Evolutionary conservation across 2,888 invertebrate species (phyloP), one percentile per base, ranked within the genome.

Genomic region (Microctonus brassicae): DNA sequence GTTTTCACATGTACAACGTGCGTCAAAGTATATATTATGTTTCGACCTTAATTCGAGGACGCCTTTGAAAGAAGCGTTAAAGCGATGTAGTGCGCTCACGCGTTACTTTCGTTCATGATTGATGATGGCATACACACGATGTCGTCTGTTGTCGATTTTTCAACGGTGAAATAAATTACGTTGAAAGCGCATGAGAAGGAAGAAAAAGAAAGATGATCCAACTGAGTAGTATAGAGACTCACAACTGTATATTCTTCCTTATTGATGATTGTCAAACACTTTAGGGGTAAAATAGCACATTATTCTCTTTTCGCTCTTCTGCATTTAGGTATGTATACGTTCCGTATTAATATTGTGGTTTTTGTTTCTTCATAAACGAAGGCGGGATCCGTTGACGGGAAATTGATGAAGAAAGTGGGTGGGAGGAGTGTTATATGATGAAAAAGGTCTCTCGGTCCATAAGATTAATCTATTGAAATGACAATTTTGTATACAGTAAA

Each of bases 71-170:
- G 39, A 53, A 55, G 33, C 33, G 9, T 17, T 47, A 17, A 2
- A 5, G 47, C 17, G 17, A 6, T 47, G 20, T 47, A 17, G 20
- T 47, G 47, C 47, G 47, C 17, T 47, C 47, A 47, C 47, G 70
- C 55, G 64, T 57, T 58, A 58, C 64, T 70, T 42, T 70, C 47
- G 64, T 70, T 55, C 70, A 55, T 70, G 70, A 70, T 70, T 70
- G 64, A 70, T 70, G 70, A 64, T 70, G 22, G 64, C 24, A 53
- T 33, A 53, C 20, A 57, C 17, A 57, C 22, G 5, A 17, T n/a
- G 11, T 34, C 34, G 36, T 34, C 11, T 20, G 20, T 22, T 20
- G 22, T 7, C 7, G 1, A 7, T 17, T 61, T 11, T 61, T 20
- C 2, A 22, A 39, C 17, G 22, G 24, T 10, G 11, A 39, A 39